These are phyloP conservation scores for Hydrophis major DNA, from an alignment of 2,797 vertebrate genomes.

Conservation along the genomic window DNA sequence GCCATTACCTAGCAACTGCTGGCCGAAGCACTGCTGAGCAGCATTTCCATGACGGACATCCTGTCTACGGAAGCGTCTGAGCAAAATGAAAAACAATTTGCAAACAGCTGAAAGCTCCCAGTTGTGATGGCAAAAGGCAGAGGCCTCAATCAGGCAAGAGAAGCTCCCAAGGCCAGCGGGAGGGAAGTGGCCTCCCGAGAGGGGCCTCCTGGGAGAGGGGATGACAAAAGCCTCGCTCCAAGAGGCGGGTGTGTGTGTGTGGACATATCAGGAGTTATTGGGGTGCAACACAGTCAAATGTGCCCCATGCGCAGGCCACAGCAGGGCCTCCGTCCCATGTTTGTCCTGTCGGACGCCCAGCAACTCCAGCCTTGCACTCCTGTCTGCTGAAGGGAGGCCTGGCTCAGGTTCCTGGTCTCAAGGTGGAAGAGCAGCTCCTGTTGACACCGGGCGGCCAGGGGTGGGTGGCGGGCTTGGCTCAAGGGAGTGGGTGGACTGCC, in stretches of 20 bases:
- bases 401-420: too few relatives aligned
- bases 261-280: neutral
- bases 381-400: too few relatives aligned
- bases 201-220: too few relatives aligned
- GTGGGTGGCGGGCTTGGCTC: too few relatives aligned
- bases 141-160: neutral
- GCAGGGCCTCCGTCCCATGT: neutral
- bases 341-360: neutral
- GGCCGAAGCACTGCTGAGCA: conserved; percentile 93
- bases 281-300: neutral
- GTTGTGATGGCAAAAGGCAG: neutral
- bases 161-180: neutral
- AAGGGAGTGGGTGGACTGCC: too few relatives aligned
- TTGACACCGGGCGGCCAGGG: too few relatives aligned
- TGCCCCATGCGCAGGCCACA: neutral
- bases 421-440: too few relatives aligned
- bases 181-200: neutral
- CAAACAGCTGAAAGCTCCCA: neutral
- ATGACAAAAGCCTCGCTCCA: neutral
- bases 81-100: conserved; percentile 26
- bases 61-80: conserved; percentile 92
- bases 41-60: conserved; percentile 96
- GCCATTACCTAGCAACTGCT: conserved; percentile 87
- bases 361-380: neutral
- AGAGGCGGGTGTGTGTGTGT: rapidly evolving